Conservation (phyloP, 1,140 invertebrate genomes). For the Heterodera carotae region DNA sequence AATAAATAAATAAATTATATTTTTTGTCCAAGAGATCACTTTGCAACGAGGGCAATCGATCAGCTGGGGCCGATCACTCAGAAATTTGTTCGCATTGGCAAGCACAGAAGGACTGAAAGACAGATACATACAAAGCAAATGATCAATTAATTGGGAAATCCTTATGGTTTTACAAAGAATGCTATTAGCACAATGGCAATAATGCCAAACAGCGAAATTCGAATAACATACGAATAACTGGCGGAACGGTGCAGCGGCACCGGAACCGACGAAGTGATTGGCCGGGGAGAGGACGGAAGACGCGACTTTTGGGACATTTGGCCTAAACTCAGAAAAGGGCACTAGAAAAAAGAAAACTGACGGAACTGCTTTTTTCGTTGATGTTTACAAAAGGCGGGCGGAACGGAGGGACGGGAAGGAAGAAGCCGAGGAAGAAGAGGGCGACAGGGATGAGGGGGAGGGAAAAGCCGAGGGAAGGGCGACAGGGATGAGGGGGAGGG, state of each 20-base stretch:
- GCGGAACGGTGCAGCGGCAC: constrained; percentile 52
- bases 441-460: not conserved
- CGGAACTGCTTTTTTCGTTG: no score
- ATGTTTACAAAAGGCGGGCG: no score
- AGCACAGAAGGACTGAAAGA: constrained; percentile 51
- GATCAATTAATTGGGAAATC: no score
- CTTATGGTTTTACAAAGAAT: no score
- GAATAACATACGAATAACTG: constrained; percentile 35
- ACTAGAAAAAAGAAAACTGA: no score
- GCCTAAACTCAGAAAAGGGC: not conserved
- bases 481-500: no score
- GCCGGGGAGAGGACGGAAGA: not conserved
- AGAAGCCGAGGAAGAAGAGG: no score
- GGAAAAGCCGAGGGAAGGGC: not conserved
- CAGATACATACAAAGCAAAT: no score
- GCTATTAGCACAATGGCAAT: no score
- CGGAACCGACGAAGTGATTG: constrained; percentile 25
- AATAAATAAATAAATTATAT: constrained; percentile 20
- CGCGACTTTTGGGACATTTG: not conserved
- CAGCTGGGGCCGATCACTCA: constrained; percentile 57
- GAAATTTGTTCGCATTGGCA: constrained; percentile 60
- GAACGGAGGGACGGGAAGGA: no score
- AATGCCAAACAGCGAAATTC: no score
- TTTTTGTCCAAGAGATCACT: not conserved
- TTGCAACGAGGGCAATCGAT: constrained; percentile 52